Evolutionary conservation across 1,140 invertebrate genomes (phyloP).

Genomic region (Solenopsis invicta): DNA sequence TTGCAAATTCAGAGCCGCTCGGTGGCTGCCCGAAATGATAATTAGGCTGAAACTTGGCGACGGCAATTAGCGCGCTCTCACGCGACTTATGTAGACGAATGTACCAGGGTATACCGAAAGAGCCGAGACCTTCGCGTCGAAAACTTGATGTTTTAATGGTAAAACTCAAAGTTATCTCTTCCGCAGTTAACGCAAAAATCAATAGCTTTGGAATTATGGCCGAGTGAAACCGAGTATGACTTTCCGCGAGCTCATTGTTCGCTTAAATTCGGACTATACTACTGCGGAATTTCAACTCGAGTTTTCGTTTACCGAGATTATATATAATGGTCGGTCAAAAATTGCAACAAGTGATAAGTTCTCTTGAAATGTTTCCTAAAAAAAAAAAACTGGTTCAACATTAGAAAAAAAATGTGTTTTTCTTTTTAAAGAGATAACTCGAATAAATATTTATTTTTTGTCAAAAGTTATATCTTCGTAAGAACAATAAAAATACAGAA

Average conservation of each 20-base stretch:
- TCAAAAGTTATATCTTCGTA: not conserved
- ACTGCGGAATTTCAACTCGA: slow-evolving; percentile 1
- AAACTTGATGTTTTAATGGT: slow-evolving; percentile 33
- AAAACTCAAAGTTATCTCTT: not conserved
- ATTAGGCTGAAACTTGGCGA: slow-evolving; percentile 70
- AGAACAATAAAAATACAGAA: not conserved
- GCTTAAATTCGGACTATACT: not conserved
- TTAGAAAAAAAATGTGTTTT: not conserved
- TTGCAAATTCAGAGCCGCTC: slow-evolving; percentile 64
- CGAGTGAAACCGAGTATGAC: not conserved
- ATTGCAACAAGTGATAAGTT: slow-evolving; percentile 8
- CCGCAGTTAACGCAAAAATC: not conserved
- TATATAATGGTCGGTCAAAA: not conserved
- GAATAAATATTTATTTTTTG: not conserved
- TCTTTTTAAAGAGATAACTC: no score
- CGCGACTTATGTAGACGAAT: slow-evolving; percentile 45
- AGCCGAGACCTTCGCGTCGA: not conserved
- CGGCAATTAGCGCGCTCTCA: slow-evolving; percentile 63
- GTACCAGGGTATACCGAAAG: not conserved
- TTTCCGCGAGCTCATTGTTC: not conserved
- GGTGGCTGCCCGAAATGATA: slow-evolving; percentile 70
- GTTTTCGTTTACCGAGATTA: not conserved
- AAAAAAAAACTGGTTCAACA: not conserved
- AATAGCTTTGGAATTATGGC: slow-evolving; percentile 9
- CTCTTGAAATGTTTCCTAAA: not conserved